Base-by-base conservation (phyloP, 2,888 invertebrate species). In the Melipona beecheii region DNA sequence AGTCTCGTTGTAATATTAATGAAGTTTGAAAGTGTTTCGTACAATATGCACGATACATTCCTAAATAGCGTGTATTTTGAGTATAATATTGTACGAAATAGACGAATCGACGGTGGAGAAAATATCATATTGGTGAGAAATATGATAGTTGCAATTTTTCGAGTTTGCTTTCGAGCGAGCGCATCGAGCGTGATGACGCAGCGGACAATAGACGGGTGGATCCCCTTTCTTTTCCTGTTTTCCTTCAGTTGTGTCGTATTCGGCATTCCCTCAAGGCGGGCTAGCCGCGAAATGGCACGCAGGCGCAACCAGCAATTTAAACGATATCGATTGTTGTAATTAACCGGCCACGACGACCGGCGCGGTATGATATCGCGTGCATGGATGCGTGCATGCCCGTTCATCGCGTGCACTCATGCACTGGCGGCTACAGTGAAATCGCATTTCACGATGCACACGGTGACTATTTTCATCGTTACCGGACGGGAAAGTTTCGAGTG, bases 291-390 rank as follows among this genome's bases (percentile, higher is more conserved):
- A 62, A 76, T 52, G 60, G 56, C 66, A 86, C 87, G 86, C 86
- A 83, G 52, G 81, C 86, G 75, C 78, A 78, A 60, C 81, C 71
- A 54, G 78, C 81, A 68, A 84, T 85, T 87, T 84, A 78, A 83
- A 85, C 76, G 83, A 87, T 90, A 90, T 90, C 90, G 90, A 91
- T 91, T 90, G 86, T 87, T 85, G 86, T 90, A 88, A 91, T 90
- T 89, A 89, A 89, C 86, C 84, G 76, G 69, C 68, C 84, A 85
- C 81, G 83, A 83, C 81, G 78, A 31, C 31, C 31, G 75, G 68
- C 84, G 75, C 71, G 66, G 79, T 76, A 79, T 76, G 72, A 85
- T 69, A 58, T 87, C 81, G 65, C 85, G 78, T 87, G 76, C 77
- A 81, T n/a, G 85, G 74, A 71, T 85, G 79, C 78, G 56, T 85